Evolutionary conservation across 1,140 invertebrate species (phyloP), one percentile per base, ranked within the genome.

Genomic region (Aphelinus atriplicis): DNA sequence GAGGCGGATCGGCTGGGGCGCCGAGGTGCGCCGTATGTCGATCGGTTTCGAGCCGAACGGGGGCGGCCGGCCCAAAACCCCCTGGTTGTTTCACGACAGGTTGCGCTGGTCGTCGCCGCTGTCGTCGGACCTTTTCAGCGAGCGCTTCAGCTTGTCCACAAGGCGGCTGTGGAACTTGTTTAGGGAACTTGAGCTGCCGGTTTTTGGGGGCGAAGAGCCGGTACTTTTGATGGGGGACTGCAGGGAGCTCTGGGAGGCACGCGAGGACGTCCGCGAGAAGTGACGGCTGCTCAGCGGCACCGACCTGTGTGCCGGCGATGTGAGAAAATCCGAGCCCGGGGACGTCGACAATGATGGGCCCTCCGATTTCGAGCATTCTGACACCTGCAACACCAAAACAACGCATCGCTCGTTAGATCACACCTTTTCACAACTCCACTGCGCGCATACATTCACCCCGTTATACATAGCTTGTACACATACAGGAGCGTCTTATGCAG

Each of bases 81-180:
- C 83, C 9, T 81, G 79, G 64, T 61, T 82, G 77, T 87, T 85
- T 88, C 87, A 88, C 83, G 87, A 88, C 57, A 88, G 81, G 70
- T 88, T 88, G 46, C 87, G 81, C 77, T 87, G 85, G 60, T 90
- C 87, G 71, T 90, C 91, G 9, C 90, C 88, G 48, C 86, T 87
- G 78, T 92, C 92, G 80, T 92, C 92, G 69, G 85, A 84, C 72
- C 90, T 92, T 80, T 90, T 90, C 83, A 95, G 89, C 69, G 94
- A 93, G 71, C 92, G 91, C 85, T 94, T 94, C 80, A 96, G 85
- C 86, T 95, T 95, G 84, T 96, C 94, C 76, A 96, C 92, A 80
- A 96, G 89, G 75, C 94, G 91, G 84, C 90, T 92, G 89, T 95
- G 94, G 85, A 96, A 95, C 88, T 95, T 95, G 79, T 94, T 95